Evolutionary conservation across 2,797 vertebrate genomes (phyloP).

Genomic region (Orientallactaga sibirica): DNA sequence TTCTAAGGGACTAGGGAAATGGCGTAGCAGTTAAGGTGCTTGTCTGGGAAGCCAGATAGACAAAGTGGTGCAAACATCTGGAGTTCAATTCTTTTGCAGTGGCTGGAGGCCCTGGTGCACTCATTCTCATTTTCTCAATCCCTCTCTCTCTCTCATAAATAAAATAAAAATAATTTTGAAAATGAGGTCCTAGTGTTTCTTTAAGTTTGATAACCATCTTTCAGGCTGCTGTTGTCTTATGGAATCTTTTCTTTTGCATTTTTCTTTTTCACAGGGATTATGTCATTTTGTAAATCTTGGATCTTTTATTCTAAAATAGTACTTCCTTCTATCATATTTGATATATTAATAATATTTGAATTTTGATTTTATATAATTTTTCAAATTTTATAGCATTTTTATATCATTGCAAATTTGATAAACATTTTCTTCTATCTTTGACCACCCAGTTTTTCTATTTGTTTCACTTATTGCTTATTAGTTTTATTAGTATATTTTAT

Average conservation of each 20-base stretch:
- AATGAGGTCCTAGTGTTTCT: background rate
- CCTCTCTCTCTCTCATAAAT: too few relatives aligned
- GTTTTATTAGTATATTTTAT: background rate
- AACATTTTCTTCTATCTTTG: background rate
- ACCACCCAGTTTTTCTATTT: slow-evolving; percentile 2
- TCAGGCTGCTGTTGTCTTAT: background rate
- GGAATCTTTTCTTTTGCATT: background rate
- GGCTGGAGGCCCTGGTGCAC: too few relatives aligned
- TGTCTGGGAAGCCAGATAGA: too few relatives aligned
- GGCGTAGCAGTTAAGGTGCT: too few relatives aligned
- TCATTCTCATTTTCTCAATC: too few relatives aligned
- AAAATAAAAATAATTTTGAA: too few relatives aligned
- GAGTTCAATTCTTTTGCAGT: too few relatives aligned
- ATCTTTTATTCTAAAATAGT: background rate
- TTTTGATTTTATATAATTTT: slow-evolving; percentile 27
- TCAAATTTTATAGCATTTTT: background rate
- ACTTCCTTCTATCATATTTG: background rate
- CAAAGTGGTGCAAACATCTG: too few relatives aligned
- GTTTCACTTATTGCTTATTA: background rate
- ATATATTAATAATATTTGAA: background rate
- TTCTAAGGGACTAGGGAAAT: too few relatives aligned
- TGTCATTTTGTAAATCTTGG: background rate
- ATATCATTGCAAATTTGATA: background rate
- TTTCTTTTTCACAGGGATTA: background rate
- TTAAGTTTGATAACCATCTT: background rate